Conservation (phyloP, 2,113 vertebrate species). For the Vimba vimba region DNA sequence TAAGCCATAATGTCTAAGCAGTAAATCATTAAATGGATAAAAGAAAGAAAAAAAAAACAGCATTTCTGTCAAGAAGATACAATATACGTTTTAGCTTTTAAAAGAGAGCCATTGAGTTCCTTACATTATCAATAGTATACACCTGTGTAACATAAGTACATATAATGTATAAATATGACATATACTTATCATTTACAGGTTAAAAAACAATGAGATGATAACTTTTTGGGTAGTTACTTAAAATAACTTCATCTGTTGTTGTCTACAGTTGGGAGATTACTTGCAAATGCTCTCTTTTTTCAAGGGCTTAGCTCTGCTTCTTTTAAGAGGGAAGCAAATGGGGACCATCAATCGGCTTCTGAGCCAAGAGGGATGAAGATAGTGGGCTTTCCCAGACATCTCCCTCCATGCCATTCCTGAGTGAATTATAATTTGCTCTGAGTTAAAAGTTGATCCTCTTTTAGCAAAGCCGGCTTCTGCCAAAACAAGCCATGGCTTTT, state of each 20-base stretch:
- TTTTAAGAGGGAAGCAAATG: conserved; percentile 11
- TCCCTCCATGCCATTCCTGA: background rate
- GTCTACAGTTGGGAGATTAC: conserved; percentile 64
- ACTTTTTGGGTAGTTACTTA: background rate
- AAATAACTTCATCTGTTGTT: conserved; percentile 64
- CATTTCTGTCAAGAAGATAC: no score
- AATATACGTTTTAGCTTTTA: no score
- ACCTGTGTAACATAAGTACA: background rate
- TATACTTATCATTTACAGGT: background rate
- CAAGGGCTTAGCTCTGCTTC: conserved; percentile 17
- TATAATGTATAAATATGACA: no score
- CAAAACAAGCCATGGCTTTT: background rate
- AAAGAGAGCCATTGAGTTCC: no score
- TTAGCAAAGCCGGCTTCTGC: background rate
- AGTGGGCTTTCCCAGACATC: conserved; percentile 3
- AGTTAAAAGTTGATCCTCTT: conserved; percentile 26
- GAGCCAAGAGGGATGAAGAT: conserved; percentile 6
- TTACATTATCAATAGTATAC: no score
- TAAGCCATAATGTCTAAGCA: no score
- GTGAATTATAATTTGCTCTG: background rate
- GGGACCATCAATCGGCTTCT: conserved; percentile 9
- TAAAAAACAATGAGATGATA: background rate
- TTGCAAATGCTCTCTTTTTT: conserved; percentile 46
- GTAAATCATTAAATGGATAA: no score
- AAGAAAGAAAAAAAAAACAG: no score